Evolutionary conservation across 2,888 invertebrate genomes (phyloP).

Genomic region (Drosophila mimica): DNA sequence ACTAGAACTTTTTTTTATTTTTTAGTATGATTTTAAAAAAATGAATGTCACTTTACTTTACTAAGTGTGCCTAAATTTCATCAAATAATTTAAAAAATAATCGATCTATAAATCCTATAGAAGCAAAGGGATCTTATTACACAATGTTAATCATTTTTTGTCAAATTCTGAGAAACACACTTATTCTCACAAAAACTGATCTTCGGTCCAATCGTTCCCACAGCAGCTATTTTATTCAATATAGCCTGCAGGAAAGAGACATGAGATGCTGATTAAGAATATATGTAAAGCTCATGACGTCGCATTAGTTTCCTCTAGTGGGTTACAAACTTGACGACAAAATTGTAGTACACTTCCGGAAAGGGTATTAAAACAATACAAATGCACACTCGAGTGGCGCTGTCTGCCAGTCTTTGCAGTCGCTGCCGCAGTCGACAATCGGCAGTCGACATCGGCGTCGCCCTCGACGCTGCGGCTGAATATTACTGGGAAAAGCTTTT

Average conservation of each 20-base stretch:
- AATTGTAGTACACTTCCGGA: background rate
- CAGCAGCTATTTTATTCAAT: no score
- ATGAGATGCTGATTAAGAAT: background rate
- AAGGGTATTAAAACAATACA: slow-evolving; percentile 5
- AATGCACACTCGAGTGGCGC: slow-evolving; percentile 14
- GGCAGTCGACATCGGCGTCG: slow-evolving; percentile 12
- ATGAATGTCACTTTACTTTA: no score
- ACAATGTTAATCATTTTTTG: no score
- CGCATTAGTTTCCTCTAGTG: background rate
- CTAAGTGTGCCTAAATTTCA: background rate
- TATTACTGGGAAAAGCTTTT: slow-evolving; percentile 75
- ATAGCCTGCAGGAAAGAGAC: no score
- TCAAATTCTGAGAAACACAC: background rate
- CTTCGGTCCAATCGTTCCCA: no score
- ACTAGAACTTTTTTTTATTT: no score
- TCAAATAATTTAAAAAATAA: background rate
- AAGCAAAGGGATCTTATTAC: background rate
- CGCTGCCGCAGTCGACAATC: slow-evolving; percentile 10
- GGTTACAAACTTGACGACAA: background rate
- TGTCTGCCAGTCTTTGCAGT: slow-evolving; percentile 4
- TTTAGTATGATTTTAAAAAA: no score
- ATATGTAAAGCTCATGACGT: background rate
- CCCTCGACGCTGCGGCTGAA: slow-evolving; percentile 23
- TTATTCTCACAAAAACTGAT: no score
- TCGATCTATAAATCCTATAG: background rate